These are phyloP conservation scores for Hylia prasina DNA, from an alignment of 2,113 vertebrate genomes.

Conservation along the genomic window DNA sequence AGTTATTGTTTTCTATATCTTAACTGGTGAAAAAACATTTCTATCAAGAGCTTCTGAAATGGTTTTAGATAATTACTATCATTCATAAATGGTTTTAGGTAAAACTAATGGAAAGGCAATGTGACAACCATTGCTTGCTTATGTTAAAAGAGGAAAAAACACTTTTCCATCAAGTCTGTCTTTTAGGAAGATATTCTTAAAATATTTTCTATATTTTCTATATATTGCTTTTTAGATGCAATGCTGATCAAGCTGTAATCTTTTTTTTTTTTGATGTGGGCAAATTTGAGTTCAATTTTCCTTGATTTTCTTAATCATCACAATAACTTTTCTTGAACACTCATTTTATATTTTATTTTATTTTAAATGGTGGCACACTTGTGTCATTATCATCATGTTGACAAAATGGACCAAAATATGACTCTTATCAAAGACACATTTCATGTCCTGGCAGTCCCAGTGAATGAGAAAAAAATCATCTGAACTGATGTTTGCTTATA, in stretches of 20 bases:
- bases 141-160: background rate
- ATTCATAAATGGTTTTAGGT: background rate
- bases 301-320: background rate
- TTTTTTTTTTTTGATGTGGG: background rate
- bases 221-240: background rate
- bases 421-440: background rate
- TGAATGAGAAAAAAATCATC: background rate
- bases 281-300: background rate
- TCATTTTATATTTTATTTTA: no score
- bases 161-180: background rate
- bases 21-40: background rate
- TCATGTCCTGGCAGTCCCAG: background rate
- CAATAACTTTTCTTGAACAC: background rate
- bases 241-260: background rate
- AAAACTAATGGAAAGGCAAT: background rate
- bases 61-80: background rate
- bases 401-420: background rate
- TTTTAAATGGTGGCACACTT: fast-evolving
- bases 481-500: background rate
- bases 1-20: background rate
- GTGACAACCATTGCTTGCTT: background rate
- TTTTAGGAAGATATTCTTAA: background rate
- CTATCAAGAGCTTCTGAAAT: background rate
- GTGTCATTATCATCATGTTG: background rate
- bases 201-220: background rate